Percentiles rank a stretch among this genome's conserved stretches.
phyloP scores from a whole-genome alignment of 2,113 vertebrate genomes.

The Bolborhynchus lineola region DNA sequence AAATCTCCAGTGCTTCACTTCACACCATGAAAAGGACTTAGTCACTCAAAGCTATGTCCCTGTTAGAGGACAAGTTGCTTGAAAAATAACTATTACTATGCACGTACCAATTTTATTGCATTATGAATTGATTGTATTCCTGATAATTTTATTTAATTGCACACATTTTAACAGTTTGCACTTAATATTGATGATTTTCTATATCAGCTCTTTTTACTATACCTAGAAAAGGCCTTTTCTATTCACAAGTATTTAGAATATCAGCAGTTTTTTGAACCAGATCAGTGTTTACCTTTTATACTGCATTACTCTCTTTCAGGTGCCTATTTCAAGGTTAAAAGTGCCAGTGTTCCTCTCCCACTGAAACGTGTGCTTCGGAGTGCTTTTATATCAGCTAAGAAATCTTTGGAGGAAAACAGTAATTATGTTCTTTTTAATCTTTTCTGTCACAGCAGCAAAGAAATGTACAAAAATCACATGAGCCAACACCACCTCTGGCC shows the following conservation, averaged over 20 bases:
- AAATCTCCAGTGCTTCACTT: background rate
- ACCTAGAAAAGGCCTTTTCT: background rate
- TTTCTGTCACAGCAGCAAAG: background rate
- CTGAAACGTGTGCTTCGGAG: background rate
- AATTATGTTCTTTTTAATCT: background rate
- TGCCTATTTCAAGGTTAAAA: background rate
- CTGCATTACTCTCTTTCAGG: background rate
- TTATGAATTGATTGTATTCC: background rate
- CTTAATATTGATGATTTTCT: background rate
- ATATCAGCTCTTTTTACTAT: background rate
- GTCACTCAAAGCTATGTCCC: background rate
- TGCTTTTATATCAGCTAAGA: background rate
- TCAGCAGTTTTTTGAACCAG: background rate
- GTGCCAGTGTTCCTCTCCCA: background rate
- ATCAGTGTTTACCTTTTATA: background rate
- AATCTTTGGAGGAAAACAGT: background rate
- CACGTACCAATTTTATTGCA: background rate
- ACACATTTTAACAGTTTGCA: background rate
- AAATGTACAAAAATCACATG: background rate
- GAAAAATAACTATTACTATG: background rate
- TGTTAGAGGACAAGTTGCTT: background rate
- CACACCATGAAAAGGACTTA: background rate
- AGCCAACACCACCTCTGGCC: background rate
- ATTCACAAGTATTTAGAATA: background rate
- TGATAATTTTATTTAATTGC: background rate